Conservation (phyloP, 2,888 invertebrate genomes). For the Calliopum simillimum region DNA sequence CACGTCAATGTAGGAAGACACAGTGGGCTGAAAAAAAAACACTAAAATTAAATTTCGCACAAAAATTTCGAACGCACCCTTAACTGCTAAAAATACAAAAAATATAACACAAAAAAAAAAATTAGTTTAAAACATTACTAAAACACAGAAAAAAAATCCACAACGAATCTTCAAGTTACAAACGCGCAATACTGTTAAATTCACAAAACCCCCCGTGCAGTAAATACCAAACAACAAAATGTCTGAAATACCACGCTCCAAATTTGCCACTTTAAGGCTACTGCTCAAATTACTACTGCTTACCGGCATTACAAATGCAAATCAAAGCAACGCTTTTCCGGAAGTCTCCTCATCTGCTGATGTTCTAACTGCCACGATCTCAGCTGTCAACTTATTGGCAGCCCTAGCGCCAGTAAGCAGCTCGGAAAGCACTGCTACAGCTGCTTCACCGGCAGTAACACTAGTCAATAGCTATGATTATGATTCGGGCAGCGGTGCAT, state of each 20-base stretch:
- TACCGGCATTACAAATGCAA: constrained; percentile 54
- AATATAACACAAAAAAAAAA: constrained; percentile 14
- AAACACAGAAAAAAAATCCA: constrained; percentile 20
- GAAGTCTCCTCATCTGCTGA: constrained; percentile 1
- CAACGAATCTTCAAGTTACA: constrained; percentile 23
- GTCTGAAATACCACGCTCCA: constrained; percentile 48
- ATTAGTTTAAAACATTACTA: not conserved
- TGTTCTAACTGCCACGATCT: constrained; percentile 13
- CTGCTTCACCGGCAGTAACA: constrained; percentile 11
- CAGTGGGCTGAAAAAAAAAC: constrained; percentile 52
- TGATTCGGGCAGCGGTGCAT: constrained; percentile 25
- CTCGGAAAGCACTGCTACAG: not conserved
- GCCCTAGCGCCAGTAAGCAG: constrained; percentile 10
- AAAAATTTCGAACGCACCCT: constrained; percentile 34
- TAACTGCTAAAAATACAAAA: constrained; percentile 37
- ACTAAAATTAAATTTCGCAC: constrained; percentile 31
- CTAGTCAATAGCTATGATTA: constrained; percentile 41
- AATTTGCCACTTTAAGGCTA: constrained; percentile 48
- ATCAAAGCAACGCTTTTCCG: constrained; percentile 48
- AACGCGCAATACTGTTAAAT: constrained; percentile 29
- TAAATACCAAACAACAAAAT: constrained; percentile 38
- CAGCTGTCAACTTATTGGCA: constrained; percentile 12
- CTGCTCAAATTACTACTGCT: constrained; percentile 55
- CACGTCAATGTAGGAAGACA: constrained; percentile 42
- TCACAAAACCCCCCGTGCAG: not conserved